Base-by-base conservation (phyloP, 1,140 invertebrate genomes). In the Octopus sinensis region DNA sequence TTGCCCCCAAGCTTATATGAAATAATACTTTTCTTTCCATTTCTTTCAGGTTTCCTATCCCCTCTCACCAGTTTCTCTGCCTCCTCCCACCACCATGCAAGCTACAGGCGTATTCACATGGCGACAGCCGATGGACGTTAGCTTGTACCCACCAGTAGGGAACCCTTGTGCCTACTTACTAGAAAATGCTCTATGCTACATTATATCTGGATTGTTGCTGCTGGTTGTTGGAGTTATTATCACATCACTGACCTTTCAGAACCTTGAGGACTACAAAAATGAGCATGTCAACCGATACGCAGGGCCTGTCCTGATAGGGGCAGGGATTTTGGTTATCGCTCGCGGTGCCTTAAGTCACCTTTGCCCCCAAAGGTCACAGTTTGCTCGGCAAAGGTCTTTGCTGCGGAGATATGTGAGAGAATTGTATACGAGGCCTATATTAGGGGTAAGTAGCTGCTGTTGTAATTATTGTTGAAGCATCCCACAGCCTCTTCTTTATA, bases 141-240 rank as follows among this genome's bases (percentile, higher is more conserved):
- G 76, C 23, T 53, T 85, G n/a, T 85, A 85, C 79, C 75, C 85
- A 13, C 84, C 83, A 4, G 68, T 84, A 10, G 81, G 82, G 23
- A 88, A 88, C 77, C 85, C 88, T 1, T 87, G 87, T 79, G 79
- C 82, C 79, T 83, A 88, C 43, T 82, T 88, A 23, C 83, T 87
- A 30, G 86, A 87, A 71, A 86, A 87, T 81, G 83, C 86, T 23
- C 68, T 88, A 9, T 88, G 88, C 79, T 88, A 88, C 84, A 85
- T 88, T 81, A 86, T 87, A 23, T 86, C 86, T 82, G 88, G 88
- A 68, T 79, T 84, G 54, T 79, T 86, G 30, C 75, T 88, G 53
- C 81, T 88, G 6, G 88, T 88, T 5, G 85, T 88, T 75, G 88
- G 88, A 23, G 88, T 88, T 80, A 88, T 88, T 78, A 86, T 88